These are phyloP conservation scores for Ephydatia muelleri DNA, from an alignment of 37 sponge, comb jelly and placozoan genomes.

Conservation along the genomic window DNA sequence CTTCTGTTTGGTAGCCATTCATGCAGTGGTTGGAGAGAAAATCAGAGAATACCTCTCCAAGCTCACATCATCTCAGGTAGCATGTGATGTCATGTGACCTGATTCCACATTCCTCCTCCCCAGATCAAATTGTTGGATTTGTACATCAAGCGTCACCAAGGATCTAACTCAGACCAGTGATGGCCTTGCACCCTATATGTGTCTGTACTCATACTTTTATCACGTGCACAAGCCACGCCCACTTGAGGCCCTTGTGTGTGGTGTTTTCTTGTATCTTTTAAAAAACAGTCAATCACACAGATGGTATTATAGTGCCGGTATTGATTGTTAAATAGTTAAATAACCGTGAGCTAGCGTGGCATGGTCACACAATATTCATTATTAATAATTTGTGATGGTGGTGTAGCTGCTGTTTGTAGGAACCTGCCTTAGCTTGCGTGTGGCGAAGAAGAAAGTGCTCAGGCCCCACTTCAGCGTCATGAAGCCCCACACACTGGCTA, in stretches of 20 bases:
- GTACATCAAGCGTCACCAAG: conserved; percentile 74
- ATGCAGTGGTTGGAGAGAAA: conserved; percentile 75
- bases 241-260: not conserved
- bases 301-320: not conserved
- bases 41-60: conserved; percentile 57
- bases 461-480: conserved; percentile 53
- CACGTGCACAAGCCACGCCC: not conserved
- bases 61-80: conserved; percentile 80
- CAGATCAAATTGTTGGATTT: conserved; percentile 78
- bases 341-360: no score
- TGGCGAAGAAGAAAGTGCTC: conserved; percentile 21
- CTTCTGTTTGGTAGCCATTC: conserved; percentile 90
- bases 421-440: not conserved
- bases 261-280: not conserved
- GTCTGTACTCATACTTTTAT: not conserved
- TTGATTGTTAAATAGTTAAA: not conserved
- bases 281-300: not conserved
- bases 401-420: not conserved
- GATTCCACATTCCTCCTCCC: not conserved
- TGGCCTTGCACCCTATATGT: not conserved
- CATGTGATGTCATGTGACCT: not conserved
- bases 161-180: conserved; percentile 2
- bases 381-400: not conserved
- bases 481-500: conserved; percentile 45
- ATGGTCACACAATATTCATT: not conserved